A percentile compares a stretch with the other conserved stretches of the same genome.
Evolutionary conservation across 2,888 invertebrate species (phyloP).

Genomic region (Drosophila anomelani): DNA sequence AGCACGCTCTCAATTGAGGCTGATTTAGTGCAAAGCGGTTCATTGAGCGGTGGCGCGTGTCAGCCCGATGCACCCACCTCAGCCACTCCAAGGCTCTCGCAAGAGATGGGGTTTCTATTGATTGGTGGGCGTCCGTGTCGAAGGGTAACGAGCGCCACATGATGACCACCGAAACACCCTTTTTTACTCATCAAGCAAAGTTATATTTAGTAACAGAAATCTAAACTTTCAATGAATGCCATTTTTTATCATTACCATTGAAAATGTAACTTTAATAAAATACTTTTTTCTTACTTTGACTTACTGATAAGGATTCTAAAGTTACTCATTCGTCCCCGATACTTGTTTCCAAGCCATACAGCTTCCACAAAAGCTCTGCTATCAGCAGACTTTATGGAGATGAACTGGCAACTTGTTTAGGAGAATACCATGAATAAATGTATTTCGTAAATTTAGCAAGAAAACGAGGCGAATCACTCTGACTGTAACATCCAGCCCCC

Average conservation of each 20-base stretch:
- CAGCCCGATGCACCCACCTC: conserved; percentile 36
- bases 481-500: conserved; percentile 4
- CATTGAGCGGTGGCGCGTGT: conserved; percentile 30
- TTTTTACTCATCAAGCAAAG: not conserved
- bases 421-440: not conserved
- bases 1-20: conserved; percentile 61
- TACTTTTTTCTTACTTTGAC: not conserved
- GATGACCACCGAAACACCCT: not conserved
- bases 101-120: conserved; percentile 17
- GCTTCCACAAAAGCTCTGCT: conserved; percentile 1
- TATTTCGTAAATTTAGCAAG: not conserved
- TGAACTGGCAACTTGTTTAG: conserved; percentile 24
- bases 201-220: not conserved
- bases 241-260: no score
- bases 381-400: conserved; percentile 27
- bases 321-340: not conserved
- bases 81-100: conserved; percentile 20
- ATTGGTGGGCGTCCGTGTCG: conserved; percentile 2
- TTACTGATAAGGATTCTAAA: not conserved
- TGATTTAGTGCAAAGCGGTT: conserved; percentile 45
- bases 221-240: no score
- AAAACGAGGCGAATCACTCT: conserved; percentile 21
- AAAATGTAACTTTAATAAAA: no score
- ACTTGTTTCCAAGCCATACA: not conserved
- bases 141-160: not conserved